Evolutionary conservation across 2,888 invertebrate genomes (phyloP).

Genomic region (Mythimna albipuncta): DNA sequence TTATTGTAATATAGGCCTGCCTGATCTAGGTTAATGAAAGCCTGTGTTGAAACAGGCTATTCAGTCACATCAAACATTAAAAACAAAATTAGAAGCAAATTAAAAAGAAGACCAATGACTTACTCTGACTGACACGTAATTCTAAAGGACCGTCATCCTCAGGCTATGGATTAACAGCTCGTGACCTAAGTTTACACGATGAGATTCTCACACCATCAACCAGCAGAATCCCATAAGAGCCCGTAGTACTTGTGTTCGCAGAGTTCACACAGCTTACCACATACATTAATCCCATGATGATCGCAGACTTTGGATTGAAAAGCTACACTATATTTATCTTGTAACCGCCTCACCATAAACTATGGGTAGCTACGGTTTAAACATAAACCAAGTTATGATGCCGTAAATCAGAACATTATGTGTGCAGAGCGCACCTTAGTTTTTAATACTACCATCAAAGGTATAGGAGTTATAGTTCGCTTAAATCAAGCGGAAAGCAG

Average conservation of each 20-base stretch:
- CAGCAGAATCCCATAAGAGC: neutral
- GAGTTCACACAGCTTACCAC: neutral
- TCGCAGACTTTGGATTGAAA: slow-evolving; percentile 26
- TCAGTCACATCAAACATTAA: too few species aligned
- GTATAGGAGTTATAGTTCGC: slow-evolving; percentile 46
- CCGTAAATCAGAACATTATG: slow-evolving; percentile 55
- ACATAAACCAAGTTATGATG: slow-evolving; percentile 56
- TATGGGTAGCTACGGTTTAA: slow-evolving; percentile 40
- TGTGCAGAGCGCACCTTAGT: slow-evolving; percentile 47
- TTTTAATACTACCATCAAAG: slow-evolving; percentile 59
- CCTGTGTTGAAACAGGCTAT: too few species aligned
- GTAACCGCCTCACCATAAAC: slow-evolving; percentile 36
- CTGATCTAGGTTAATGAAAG: too few species aligned
- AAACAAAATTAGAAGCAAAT: too few species aligned
- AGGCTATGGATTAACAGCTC: neutral
- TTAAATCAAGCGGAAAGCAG: slow-evolving; percentile 52
- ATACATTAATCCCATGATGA: slow-evolving; percentile 1
- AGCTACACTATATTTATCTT: slow-evolving; percentile 38
- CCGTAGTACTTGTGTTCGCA: neutral
- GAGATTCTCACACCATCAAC: neutral
- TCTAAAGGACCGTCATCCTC: too few species aligned
- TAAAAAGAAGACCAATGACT: too few species aligned
- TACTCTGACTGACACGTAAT: too few species aligned
- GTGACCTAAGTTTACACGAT: neutral
- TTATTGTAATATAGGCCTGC: too few species aligned